phyloP scores from a whole-genome alignment of 2,888 invertebrate genomes.

The Orchesellides sinensis region DNA sequence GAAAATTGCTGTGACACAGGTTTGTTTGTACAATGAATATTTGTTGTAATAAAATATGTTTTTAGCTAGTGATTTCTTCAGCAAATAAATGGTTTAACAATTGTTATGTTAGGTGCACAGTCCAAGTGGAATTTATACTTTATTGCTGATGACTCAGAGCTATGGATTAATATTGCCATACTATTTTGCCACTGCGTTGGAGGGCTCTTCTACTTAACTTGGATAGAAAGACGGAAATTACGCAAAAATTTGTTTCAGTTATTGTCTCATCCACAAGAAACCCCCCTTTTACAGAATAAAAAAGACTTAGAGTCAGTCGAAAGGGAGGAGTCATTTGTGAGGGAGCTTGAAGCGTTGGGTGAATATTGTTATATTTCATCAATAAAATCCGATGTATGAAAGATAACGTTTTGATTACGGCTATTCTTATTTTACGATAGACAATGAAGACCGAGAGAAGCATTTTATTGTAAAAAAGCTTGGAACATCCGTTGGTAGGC shows the following conservation, averaged over 20 bases:
- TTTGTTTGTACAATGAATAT: background rate
- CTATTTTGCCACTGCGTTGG: slow-evolving; percentile 12
- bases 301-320: slow-evolving; percentile 6
- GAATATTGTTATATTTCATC: background rate
- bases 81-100: no score
- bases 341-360: background rate
- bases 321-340: slow-evolving; percentile 10
- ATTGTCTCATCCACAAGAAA: background rate
- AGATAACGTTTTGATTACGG: background rate
- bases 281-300: slow-evolving; percentile 2
- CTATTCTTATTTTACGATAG: background rate
- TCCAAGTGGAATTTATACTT: slow-evolving; percentile 7
- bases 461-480: slow-evolving; percentile 32
- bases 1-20: background rate
- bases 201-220: background rate
- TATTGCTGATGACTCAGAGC: background rate
- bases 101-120: background rate
- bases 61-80: no score
- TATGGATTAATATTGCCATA: slow-evolving; percentile 8
- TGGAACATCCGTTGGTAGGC: background rate
- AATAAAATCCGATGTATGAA: background rate
- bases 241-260: slow-evolving; percentile 1
- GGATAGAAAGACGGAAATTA: slow-evolving; percentile 11
- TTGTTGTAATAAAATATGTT: no score
- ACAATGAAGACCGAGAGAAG: background rate